phyloP scores from a whole-genome alignment of 2,888 invertebrate genomes.

The Odontocerum albicorne region DNA sequence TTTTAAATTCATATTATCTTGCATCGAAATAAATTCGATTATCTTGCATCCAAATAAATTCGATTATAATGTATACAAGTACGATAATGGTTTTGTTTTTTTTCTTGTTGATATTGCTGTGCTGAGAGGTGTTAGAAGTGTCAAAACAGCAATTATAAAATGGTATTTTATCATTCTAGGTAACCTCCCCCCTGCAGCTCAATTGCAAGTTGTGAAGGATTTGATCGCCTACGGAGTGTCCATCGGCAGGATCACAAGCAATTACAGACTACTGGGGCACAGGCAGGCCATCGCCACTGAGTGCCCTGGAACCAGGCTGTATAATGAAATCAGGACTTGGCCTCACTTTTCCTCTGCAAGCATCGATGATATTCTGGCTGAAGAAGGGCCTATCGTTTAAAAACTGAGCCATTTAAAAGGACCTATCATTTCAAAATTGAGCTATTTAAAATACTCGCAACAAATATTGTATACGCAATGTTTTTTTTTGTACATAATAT shows the following conservation, averaged over 20 bases:
- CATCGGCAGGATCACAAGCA: slow-evolving; percentile 57
- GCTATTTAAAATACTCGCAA: no score
- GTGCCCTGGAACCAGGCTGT: slow-evolving; percentile 67
- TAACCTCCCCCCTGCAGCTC: slow-evolving; percentile 59
- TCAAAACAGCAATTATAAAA: background rate
- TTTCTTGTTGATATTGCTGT: no score
- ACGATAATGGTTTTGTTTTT: no score
- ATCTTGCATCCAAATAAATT: no score
- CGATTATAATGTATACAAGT: no score
- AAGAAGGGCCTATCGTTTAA: background rate
- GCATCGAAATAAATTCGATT: no score
- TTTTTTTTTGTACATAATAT: no score
- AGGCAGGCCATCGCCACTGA: slow-evolving; percentile 56
- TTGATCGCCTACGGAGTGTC: slow-evolving; percentile 64
- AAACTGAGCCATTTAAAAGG: no score
- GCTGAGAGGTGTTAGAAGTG: no score
- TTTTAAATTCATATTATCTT: no score
- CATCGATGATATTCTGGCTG: background rate
- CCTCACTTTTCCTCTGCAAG: slow-evolving; percentile 47
- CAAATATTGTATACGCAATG: no score
- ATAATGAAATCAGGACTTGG: slow-evolving; percentile 65
- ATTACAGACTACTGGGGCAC: slow-evolving; percentile 68
- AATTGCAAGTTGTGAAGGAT: slow-evolving; percentile 58
- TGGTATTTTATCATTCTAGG: slow-evolving; percentile 48
- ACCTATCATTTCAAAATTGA: no score